Evolutionary conservation across 2,797 vertebrate species (phyloP).

Genomic region (Acanthurus lineatus): DNA sequence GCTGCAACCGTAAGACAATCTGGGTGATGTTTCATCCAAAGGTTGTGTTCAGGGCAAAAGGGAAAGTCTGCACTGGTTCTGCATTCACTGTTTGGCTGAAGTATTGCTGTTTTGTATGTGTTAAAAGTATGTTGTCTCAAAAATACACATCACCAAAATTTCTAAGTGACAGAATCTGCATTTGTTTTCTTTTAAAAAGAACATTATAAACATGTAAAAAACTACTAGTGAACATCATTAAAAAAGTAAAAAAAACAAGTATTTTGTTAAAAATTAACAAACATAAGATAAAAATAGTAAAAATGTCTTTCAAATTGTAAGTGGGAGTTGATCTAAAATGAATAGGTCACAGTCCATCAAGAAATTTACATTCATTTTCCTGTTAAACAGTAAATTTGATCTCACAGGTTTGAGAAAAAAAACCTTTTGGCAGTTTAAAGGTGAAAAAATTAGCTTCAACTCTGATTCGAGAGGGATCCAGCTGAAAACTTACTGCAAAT

Average conservation of each 20-base stretch:
- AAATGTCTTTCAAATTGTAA: conserved; percentile 58
- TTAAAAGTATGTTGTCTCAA: conserved; percentile 1
- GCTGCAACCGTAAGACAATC: conserved; percentile 6
- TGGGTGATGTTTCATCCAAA: conserved; percentile 9
- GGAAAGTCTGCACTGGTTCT: conserved; percentile 4
- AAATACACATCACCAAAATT: not conserved
- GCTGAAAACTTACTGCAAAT: conserved; percentile 31
- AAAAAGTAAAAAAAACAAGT: conserved; percentile 22
- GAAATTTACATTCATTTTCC: conserved; percentile 68
- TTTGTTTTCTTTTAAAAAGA: conserved; percentile 22
- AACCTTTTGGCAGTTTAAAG: conserved; percentile 26
- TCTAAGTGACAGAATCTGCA: conserved; percentile 16
- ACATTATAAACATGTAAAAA: conserved; percentile 26
- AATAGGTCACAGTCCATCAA: conserved; percentile 55
- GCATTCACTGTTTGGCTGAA: not conserved
- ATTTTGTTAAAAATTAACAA: conserved; percentile 50
- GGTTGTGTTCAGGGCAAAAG: not conserved
- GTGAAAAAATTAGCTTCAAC: conserved; percentile 13
- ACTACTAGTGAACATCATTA: conserved; percentile 37
- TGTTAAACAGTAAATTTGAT: conserved; percentile 57
- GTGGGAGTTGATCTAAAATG: conserved; percentile 37
- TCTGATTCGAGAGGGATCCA: conserved; percentile 1
- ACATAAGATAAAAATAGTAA: conserved; percentile 39
- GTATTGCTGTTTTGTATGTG: conserved; percentile 4
- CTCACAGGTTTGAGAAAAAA: conserved; percentile 68